Conservation (phyloP, 2,888 invertebrate genomes). For the Papilio elwesi region DNA sequence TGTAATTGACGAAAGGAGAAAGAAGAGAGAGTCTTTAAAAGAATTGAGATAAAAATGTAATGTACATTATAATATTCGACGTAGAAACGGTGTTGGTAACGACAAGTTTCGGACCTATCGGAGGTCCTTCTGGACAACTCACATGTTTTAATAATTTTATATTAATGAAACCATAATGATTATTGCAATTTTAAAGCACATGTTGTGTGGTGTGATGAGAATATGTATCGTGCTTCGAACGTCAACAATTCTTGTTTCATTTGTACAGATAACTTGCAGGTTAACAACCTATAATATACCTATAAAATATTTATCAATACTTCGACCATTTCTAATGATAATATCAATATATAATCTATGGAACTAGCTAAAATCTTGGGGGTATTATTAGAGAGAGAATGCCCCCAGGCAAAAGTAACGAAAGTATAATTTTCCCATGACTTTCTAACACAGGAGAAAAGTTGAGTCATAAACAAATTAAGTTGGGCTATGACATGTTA, state of each 20-base stretch:
- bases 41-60: no score
- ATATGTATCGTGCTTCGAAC: background rate
- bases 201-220: background rate
- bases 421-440: slow-evolving; percentile 35
- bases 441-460: slow-evolving; percentile 35
- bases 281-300: background rate
- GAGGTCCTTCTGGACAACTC: no score
- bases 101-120: no score
- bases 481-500: slow-evolving; percentile 16
- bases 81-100: no score
- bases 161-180: background rate
- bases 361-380: background rate
- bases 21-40: no score
- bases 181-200: no score
- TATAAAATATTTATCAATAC: no score
- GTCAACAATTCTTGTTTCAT: background rate
- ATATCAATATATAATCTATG: background rate
- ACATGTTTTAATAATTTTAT: no score
- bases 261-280: background rate
- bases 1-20: no score
- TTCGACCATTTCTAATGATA: background rate
- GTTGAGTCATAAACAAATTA: slow-evolving; percentile 31
- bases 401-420: slow-evolving; percentile 28
- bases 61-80: no score
- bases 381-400: slow-evolving; percentile 24